Percentiles rank a stretch among this genome's conserved stretches.
These are phyloP conservation scores for Pipa parva DNA, from an alignment of 2,113 vertebrate species.

Conservation along the genomic window DNA sequence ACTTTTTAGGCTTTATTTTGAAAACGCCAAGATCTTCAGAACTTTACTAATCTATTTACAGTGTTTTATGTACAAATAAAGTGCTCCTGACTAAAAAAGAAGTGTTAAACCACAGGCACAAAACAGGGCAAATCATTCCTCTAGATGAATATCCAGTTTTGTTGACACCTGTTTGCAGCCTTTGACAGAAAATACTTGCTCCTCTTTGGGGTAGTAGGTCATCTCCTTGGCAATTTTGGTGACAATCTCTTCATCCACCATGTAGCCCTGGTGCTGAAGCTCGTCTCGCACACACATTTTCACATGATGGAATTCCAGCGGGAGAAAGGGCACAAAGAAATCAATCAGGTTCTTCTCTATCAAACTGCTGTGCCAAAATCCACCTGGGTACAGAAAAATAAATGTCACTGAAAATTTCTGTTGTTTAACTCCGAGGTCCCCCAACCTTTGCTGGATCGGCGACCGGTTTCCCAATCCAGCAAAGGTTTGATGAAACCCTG, in stretches of 20 bases:
- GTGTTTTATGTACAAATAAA: too few species aligned
- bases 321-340: slow-evolving; percentile 89
- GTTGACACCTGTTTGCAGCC: slow-evolving; percentile 90
- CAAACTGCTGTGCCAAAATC: slow-evolving; percentile 87
- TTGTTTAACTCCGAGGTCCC: too few species aligned
- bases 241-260: slow-evolving; percentile 58
- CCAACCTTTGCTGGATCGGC: too few species aligned
- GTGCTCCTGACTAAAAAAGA: too few species aligned
- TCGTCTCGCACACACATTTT: slow-evolving; percentile 79
- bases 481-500: too few species aligned
- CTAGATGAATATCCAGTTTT: slow-evolving; percentile 77
- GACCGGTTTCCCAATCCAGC: too few species aligned
- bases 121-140: too few species aligned
- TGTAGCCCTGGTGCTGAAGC: slow-evolving; percentile 56
- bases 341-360: slow-evolving; percentile 92
- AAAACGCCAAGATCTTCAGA: too few species aligned
- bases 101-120: too few species aligned
- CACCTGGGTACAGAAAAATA: slow-evolving; percentile 61
- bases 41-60: too few species aligned
- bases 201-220: slow-evolving; percentile 82
- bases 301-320: slow-evolving; percentile 85
- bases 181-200: slow-evolving; percentile 81
- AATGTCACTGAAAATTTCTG: too few species aligned
- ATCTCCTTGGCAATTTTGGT: slow-evolving; percentile 71
- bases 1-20: too few species aligned